Evolutionary conservation across 2,113 vertebrate species (phyloP).

Genomic region (Macquaria ambigua): DNA sequence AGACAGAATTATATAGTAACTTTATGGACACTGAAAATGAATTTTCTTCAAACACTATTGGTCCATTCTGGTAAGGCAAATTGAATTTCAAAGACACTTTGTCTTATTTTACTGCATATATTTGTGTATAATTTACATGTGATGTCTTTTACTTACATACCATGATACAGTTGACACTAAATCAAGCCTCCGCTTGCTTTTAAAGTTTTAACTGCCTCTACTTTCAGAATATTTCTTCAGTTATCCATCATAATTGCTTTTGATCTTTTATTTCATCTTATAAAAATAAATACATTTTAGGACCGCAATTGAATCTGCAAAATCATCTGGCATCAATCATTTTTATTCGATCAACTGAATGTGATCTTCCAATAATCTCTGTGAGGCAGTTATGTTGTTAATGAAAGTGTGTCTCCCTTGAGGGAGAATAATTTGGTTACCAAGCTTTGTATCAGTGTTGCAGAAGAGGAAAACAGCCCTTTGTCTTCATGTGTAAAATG

Average conservation of each 20-base stretch:
- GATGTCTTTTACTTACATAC: not conserved
- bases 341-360: constrained; percentile 18
- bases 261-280: not conserved
- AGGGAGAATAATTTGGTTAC: not conserved
- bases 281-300: not conserved
- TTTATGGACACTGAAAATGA: not conserved
- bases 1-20: not conserved
- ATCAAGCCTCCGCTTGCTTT: not conserved
- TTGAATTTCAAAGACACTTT: not conserved
- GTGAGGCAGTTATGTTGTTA: not conserved
- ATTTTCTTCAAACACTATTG: not conserved
- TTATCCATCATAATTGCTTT: not conserved
- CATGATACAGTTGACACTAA: not conserved
- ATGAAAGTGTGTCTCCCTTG: not conserved
- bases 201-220: not conserved
- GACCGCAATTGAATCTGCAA: constrained; percentile 4
- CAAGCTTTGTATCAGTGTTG: not conserved
- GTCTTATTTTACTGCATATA: not conserved
- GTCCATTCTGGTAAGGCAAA: not conserved
- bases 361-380: not conserved
- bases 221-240: not conserved
- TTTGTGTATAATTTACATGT: not conserved
- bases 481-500: not conserved
- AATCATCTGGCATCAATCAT: not conserved
- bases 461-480: not conserved